These are phyloP conservation scores for Podabrus alpinus DNA, from an alignment of 2,888 invertebrate genomes.

Conservation along the genomic window DNA sequence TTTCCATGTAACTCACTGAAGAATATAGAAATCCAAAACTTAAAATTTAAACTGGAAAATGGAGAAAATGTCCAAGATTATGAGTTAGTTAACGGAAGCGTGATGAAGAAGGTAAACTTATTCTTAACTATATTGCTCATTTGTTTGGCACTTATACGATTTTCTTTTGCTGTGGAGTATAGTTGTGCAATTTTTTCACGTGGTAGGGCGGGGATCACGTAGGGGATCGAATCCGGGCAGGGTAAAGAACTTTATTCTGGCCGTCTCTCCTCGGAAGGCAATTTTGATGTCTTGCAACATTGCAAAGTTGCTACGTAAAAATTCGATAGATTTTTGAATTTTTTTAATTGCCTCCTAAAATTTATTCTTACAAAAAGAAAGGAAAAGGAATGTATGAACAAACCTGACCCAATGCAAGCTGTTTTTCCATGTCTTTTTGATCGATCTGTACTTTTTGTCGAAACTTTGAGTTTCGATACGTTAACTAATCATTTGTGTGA, in stretches of 20 bases:
- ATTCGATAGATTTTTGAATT: neutral
- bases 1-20: too few species aligned
- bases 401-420: neutral
- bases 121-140: neutral
- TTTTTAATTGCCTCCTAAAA: neutral
- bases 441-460: neutral
- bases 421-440: neutral
- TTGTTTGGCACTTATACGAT: neutral
- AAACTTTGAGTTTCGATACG: neutral
- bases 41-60: too few species aligned
- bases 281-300: too few species aligned
- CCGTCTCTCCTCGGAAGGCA: too few species aligned
- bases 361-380: neutral
- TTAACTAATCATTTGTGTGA: neutral
- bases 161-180: slow-evolving; percentile 12
- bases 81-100: too few species aligned
- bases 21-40: too few species aligned
- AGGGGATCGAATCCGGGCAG: too few species aligned
- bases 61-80: too few species aligned
- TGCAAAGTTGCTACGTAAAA: neutral
- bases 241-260: too few species aligned
- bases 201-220: slow-evolving; percentile 66
- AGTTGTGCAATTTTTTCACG: slow-evolving; percentile 65
- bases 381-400: neutral
- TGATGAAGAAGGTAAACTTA: too few species aligned